Conservation (phyloP, 2,113 vertebrate species). For the Engraulis encrasicolus region DNA sequence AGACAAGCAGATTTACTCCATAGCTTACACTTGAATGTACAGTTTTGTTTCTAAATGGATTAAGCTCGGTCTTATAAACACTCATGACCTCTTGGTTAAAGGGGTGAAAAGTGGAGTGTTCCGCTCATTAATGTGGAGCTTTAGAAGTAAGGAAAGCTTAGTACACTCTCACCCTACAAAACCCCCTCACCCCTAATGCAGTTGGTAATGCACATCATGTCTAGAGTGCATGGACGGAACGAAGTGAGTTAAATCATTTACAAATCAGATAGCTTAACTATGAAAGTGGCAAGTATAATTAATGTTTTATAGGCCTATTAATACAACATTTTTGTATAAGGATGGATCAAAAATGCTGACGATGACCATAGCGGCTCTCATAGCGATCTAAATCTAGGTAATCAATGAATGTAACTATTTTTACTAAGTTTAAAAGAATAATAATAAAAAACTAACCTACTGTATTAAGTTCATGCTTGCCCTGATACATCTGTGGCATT, state of each 20-base stretch:
- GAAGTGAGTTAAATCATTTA: not conserved
- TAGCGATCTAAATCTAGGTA: not conserved
- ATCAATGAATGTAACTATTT: not conserved
- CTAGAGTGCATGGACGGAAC: not conserved
- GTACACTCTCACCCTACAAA: not conserved
- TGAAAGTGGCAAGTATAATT: not conserved
- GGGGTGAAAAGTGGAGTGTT: not conserved
- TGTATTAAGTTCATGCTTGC: not conserved
- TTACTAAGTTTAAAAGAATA: not conserved
- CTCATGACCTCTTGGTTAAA: not conserved
- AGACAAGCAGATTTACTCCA: not conserved
- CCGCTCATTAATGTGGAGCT: not conserved
- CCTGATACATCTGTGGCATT: not conserved
- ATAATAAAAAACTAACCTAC: not conserved
- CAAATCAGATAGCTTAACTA: not conserved
- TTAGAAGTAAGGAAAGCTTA: not conserved
- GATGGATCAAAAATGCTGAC: not conserved
- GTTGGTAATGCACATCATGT: not conserved
- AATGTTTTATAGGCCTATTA: no score
- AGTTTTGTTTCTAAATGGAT: not conserved
- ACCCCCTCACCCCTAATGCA: not conserved
- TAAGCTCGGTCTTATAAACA: constrained; percentile 8
- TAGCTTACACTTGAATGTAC: not conserved
- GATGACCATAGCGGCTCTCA: not conserved
- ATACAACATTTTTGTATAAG: not conserved